Evolutionary conservation across 1,140 invertebrate genomes (phyloP), one percentile per base, ranked within the genome.

Genomic region (Ceratina australensis): DNA sequence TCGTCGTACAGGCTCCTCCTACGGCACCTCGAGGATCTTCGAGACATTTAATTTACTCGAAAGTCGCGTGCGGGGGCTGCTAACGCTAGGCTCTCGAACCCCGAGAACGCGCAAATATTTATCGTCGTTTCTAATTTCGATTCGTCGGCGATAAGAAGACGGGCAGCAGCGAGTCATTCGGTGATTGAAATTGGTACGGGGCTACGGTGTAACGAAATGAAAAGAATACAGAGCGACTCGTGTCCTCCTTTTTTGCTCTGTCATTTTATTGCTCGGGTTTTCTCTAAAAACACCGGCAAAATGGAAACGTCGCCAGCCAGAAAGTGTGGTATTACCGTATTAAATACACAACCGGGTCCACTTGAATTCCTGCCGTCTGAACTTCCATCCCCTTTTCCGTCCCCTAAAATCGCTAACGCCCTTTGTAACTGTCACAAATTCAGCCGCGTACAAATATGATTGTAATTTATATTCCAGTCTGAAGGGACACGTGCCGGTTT

Each of bases 201-300:
- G n/a, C n/a, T n/a, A 10, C 28, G 28, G 13, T 4, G 33, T n/a
- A 20, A 59, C 64, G 54, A 75, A 33, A 75, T 75, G 64, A 28
- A 75, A 75, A 75, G 73, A 75, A 75, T 33, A 75, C 73, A 75
- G 33, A 0, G 12, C 22, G 28, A 66, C 56, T 28, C 42, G 24
- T 3, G 42, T 42, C 42, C 18, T 7, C 22, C 18, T 0, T 42
- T 10, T 42, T 16, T 3, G 1, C 5, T 20, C n/a, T 26, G 26
- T 13, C 12, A 13, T 56, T 68, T 33, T 57, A 26, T 54, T 22
- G n/a, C 20, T 47, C 15, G 26, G 3, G 26, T 71, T 61, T 77
- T 54, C 66, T 63, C 66, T 77, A 22, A 69, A 71, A 77, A 61
- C 74, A 77, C 8, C 0, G 47, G 47, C n/a, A 69, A 77, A 77